phyloP scores from a whole-genome alignment of 2,888 invertebrate species.

The Elmis aenea region DNA sequence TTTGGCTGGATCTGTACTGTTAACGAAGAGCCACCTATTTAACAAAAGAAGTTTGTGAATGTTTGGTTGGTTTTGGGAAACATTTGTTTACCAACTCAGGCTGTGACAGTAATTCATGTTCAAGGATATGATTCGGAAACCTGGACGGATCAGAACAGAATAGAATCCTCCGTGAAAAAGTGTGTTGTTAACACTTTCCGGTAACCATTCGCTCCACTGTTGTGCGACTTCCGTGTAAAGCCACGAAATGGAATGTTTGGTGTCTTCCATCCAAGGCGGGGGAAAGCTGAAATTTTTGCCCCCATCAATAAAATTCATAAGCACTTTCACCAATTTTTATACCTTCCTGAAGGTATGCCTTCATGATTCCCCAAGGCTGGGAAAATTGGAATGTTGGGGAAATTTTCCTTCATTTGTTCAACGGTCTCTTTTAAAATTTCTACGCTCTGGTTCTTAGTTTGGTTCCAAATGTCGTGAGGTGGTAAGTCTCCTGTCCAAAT shows the following conservation, averaged over 20 bases:
- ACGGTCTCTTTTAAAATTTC: conserved; percentile 78
- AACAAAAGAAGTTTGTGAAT: neutral
- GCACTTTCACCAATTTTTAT: no score
- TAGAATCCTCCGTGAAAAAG: conserved; percentile 85
- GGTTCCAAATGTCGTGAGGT: conserved; percentile 93
- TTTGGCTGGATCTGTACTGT: conserved; percentile 93
- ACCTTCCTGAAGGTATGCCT: conserved; percentile 93
- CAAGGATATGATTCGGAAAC: conserved; percentile 84
- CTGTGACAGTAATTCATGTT: conserved; percentile 96
- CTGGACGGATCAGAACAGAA: conserved; percentile 81
- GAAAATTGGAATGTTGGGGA: conserved; percentile 87
- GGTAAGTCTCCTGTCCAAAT: conserved; percentile 96
- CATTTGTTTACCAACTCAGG: conserved; percentile 70
- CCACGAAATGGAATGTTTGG: conserved; percentile 82
- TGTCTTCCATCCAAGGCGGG: conserved; percentile 76
- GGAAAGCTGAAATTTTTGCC: conserved; percentile 73
- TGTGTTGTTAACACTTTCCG: conserved; percentile 75
- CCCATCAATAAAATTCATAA: neutral
- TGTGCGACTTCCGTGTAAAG: conserved; percentile 81
- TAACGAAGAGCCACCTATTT: conserved; percentile 80
- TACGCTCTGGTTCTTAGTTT: conserved; percentile 79
- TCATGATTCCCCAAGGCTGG: conserved; percentile 96
- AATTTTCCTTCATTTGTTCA: conserved; percentile 72
- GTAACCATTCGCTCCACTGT: conserved; percentile 89
- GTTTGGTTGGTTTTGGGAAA: neutral